Percentiles rank a stretch among this genome's conserved stretches.
Evolutionary conservation across 2,888 invertebrate genomes (phyloP).

Genomic region (Dromius quadrimaculatus): DNA sequence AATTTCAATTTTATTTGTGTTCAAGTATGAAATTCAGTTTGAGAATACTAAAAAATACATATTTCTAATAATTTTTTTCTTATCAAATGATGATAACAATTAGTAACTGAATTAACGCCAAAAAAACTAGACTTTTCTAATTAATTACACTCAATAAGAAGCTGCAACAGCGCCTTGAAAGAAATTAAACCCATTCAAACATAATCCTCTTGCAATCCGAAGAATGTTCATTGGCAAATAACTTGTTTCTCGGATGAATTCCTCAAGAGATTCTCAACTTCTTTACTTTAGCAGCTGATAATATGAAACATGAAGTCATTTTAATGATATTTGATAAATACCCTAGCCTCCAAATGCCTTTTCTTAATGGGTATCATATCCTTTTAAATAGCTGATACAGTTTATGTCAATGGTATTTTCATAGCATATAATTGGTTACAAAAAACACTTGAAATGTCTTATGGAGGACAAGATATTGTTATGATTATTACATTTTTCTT

Average conservation of each 20-base stretch:
- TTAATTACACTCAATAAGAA: slow-evolving; percentile 2
- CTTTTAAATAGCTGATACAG: slow-evolving; percentile 46
- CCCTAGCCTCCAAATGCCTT: slow-evolving; percentile 15
- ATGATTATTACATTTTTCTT: too few species aligned
- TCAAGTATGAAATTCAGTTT: too few species aligned
- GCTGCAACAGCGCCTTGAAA: background rate
- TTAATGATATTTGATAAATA: slow-evolving; percentile 50
- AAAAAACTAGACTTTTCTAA: background rate
- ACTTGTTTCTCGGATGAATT: slow-evolving; percentile 28
- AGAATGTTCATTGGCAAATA: slow-evolving; percentile 29
- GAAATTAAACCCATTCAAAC: background rate
- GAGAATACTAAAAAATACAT: background rate
- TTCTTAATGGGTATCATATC: slow-evolving; percentile 51
- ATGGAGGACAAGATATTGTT: too few species aligned
- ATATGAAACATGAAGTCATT: slow-evolving; percentile 47
- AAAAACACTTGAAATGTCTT: too few species aligned
- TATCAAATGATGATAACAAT: background rate
- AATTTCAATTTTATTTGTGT: too few species aligned
- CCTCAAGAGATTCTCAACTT: too few species aligned
- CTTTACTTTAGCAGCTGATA: too few species aligned
- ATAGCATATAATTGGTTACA: slow-evolving; percentile 47
- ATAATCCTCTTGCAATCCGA: background rate
- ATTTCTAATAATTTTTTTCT: background rate
- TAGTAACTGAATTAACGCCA: too few species aligned
- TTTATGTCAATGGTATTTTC: slow-evolving; percentile 42